A percentile compares a stretch with the other conserved stretches of the same genome.
Evolutionary conservation across 2,888 invertebrate genomes (phyloP).

Genomic region (Drosophila anomelani): DNA sequence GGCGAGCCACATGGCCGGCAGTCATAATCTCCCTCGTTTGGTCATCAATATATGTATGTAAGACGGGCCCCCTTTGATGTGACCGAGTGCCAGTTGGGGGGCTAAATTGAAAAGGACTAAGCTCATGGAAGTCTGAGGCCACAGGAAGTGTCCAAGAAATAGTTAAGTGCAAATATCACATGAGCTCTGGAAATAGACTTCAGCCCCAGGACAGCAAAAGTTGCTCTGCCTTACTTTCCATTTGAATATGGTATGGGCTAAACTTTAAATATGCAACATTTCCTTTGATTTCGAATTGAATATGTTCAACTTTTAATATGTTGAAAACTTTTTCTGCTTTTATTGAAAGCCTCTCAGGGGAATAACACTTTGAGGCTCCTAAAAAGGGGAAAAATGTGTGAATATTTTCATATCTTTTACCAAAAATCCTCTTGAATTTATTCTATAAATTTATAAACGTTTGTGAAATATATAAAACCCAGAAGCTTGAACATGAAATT

Average conservation of each 20-base stretch:
- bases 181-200: not conserved
- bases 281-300: not conserved
- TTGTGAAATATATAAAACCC: too few relatives aligned
- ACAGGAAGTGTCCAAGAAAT: constrained; percentile 45
- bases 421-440: not conserved
- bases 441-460: not conserved
- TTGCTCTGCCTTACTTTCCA: not conserved
- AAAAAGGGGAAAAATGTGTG: not conserved
- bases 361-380: not conserved
- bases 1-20: constrained; percentile 6
- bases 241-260: not conserved
- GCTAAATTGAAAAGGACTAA: constrained; percentile 31
- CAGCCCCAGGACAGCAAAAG: not conserved
- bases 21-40: constrained; percentile 6
- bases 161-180: constrained; percentile 24
- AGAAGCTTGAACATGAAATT: not conserved
- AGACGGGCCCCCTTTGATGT: constrained; percentile 26
- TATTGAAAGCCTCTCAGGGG: not conserved
- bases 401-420: not conserved
- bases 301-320: not conserved
- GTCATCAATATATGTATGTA: constrained; percentile 9
- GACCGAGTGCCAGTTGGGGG: constrained; percentile 18
- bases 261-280: constrained; percentile 5
- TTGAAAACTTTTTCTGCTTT: constrained; percentile 1
- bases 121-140: constrained; percentile 18